Evolutionary conservation across 2,888 invertebrate genomes (phyloP), one percentile per base, ranked within the genome.

Genomic region (Drosophila basisetae): DNA sequence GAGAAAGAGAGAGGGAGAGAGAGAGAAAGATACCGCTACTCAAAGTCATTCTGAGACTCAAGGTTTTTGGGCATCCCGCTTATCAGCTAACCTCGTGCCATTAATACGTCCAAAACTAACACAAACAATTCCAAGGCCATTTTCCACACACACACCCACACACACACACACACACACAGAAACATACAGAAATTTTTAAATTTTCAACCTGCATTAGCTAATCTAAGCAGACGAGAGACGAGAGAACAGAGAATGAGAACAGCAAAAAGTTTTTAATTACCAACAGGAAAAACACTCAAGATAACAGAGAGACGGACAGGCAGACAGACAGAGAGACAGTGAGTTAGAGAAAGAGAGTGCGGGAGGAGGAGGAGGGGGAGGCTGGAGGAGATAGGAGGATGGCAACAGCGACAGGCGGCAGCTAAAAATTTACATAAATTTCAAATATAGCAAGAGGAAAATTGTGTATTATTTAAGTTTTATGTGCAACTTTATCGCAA

Each of bases 201-300:
- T 43, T 69, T 71, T 68, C 62, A 69, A 62, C 77, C 77, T 85
- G 82, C 86, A 85, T 83, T 85, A 83, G 89, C 86, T 82, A 83
- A 85, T 78, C 86, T 83, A 50, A 71, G 69, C 74, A 72, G 73
- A 74, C 70, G 52, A 61, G 75, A 59, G 35, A 43, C 49, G 54
- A 9, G 47, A 25, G 22, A 47, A 4, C 4, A 4, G 47, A 47
- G 25, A 69, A 66, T 66, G 65, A 62, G 63, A 70, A 55, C 53
- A 60, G 80, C 72, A 63, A 76, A 88, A 89, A 85, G 89, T 85
- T 85, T 85, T 85, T 85, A 85, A 85, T 85, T 85, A 85, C 80
- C 85, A 88, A 89, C 89, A 84, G 86, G 84, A 85, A 85, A 83
- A 85, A 76, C 86, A 82, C 78, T 86, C 73, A 63, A 85, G 86